Evolutionary conservation across 2,113 vertebrate genomes (phyloP), one percentile per base, ranked within the genome.

Genomic region (Nesoenas mayeri): DNA sequence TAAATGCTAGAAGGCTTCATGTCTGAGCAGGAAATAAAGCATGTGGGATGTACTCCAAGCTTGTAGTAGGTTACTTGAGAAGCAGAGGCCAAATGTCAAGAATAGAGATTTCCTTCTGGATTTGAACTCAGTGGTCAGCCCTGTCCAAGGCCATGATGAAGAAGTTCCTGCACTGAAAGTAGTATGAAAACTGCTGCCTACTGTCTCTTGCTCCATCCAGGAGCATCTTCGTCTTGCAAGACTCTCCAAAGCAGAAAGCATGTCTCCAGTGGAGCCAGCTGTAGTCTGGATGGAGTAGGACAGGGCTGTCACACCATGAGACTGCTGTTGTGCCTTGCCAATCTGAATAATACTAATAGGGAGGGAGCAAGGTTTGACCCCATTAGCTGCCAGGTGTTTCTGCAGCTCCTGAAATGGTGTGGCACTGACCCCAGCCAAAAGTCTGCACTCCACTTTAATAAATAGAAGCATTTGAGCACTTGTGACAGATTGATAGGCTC

Each of bases 371-470:
- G 19, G 40, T 64, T 53, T 91, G 79, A 84, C 79, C 78, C 62
- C 79, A 57, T 93, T 69, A 91, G 85, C 71, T 93, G 82, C 88
- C 79, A 85, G 82, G 67, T 94, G 82, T 89, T 94, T 67, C 64
- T 85, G 62, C 67, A 61, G 72, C 77, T 79, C 57, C 78, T 92
- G 94, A 56, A 88, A 85, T 47, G 61, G 57, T 15, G 36, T 48
- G 66, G 24, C 61, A 69, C 62, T 15, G 57, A 50, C 67, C 71
- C 25, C 54, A 50, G 82, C 57, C n/a, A 17, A 75, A 78, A 94
- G 32, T 47, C 79, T 87, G 57, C 50, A 44, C 36, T 90, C 58
- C 14, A 7, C n/a, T 8, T 83, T 85, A 91, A 87, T 85, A 73
- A 90, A 85, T 50, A 47, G 75, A 57, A 90, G 8, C 64, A 73